A percentile compares a stretch with the other conserved stretches of the same genome.
phyloP scores from a whole-genome alignment of 2,888 invertebrate genomes.

The Melinopterus prodromus region DNA sequence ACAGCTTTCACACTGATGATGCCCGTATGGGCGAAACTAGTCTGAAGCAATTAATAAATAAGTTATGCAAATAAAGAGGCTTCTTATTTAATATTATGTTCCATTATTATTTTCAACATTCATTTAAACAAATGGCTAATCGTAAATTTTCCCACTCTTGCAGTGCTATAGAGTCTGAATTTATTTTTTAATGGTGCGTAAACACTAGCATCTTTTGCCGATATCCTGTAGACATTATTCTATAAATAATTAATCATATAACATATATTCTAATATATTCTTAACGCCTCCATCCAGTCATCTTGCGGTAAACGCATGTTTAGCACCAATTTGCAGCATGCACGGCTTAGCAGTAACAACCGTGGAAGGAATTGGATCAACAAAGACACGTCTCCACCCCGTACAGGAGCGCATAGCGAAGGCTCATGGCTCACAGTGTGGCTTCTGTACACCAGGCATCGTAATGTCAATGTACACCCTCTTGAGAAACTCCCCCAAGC shows the following conservation, averaged over 20 bases:
- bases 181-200: background rate
- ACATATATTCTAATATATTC: background rate
- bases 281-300: slow-evolving; percentile 64
- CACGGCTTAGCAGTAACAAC: slow-evolving; percentile 92
- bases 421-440: slow-evolving; percentile 93
- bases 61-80: too few species aligned
- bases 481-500: slow-evolving; percentile 75
- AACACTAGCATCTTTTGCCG: background rate
- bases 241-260: background rate
- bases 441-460: slow-evolving; percentile 85
- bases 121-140: too few species aligned
- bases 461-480: slow-evolving; percentile 97
- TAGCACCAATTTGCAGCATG: slow-evolving; percentile 85
- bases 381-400: slow-evolving; percentile 79
- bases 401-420: slow-evolving; percentile 88
- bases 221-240: background rate
- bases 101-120: too few species aligned
- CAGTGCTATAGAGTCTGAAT: too few species aligned
- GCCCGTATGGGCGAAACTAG: too few species aligned
- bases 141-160: too few species aligned
- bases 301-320: slow-evolving; percentile 86
- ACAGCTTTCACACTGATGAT: too few species aligned
- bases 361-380: slow-evolving; percentile 91
- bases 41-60: too few species aligned
- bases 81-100: too few species aligned